phyloP scores from a whole-genome alignment of 2,113 vertebrate species.

The Castor canadensis region DNA sequence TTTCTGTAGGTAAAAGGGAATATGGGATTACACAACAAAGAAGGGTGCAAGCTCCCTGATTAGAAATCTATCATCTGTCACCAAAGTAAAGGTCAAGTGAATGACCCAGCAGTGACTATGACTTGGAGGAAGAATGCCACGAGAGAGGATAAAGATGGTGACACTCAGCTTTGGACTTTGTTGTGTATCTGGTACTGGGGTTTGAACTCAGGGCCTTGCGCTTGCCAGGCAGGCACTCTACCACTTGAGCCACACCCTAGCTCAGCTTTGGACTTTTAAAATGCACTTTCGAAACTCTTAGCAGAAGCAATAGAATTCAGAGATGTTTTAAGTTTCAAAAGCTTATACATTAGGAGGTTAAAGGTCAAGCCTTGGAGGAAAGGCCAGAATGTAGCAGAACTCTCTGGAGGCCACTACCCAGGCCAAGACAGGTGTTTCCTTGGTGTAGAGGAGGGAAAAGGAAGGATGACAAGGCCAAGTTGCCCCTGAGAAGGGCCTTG shows the following conservation, averaged over 20 bases:
- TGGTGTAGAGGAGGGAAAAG: neutral
- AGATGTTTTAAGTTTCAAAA: neutral
- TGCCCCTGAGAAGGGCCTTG: neutral
- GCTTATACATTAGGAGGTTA: neutral
- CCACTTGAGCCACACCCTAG: too few relatives aligned
- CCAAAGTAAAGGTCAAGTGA: neutral
- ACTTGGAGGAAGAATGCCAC: too few relatives aligned
- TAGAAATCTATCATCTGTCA: neutral
- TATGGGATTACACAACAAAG: neutral
- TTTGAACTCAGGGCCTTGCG: too few relatives aligned
- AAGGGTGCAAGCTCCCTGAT: accelerated
- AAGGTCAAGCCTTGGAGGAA: neutral
- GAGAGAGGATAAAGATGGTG: neutral
- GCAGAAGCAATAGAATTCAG: neutral
- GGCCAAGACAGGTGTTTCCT: neutral
- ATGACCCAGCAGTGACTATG: neutral
- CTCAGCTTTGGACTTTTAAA: neutral
- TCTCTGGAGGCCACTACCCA: neutral
- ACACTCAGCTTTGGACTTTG: neutral
- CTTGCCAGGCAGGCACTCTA: too few relatives aligned
- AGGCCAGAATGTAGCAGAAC: neutral
- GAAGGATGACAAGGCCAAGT: neutral
- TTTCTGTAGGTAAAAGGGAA: neutral
- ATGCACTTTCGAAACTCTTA: neutral
- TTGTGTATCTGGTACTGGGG: too few relatives aligned